A percentile compares a stretch with the other conserved stretches of the same genome.
phyloP scores from a whole-genome alignment of 2,113 vertebrate species.

The Pseudorhombus dupliciocellatus region DNA sequence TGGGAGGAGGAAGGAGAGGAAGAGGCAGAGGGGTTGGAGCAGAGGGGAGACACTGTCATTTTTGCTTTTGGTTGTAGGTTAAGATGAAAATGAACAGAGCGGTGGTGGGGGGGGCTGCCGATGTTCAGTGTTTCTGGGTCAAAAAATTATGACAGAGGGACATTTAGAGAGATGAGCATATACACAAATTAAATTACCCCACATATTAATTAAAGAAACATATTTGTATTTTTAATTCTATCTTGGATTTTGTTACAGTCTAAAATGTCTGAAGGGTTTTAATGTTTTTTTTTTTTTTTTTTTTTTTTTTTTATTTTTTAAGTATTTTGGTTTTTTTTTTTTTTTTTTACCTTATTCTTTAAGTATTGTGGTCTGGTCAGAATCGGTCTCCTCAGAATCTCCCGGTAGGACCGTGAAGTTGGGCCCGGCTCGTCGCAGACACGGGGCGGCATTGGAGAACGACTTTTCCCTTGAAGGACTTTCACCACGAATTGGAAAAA shows the following conservation, averaged over 20 bases:
- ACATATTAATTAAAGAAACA: not conserved
- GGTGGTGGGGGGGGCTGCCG: too few species aligned
- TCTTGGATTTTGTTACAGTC: not conserved
- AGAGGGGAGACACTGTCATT: not conserved
- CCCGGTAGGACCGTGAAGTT: conserved; percentile 47
- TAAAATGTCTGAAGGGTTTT: not conserved
- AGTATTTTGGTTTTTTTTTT: not conserved
- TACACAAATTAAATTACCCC: not conserved
- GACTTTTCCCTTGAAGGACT: not conserved
- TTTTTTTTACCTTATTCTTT: conserved; percentile 63
- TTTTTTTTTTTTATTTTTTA: not conserved
- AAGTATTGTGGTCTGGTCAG: conserved; percentile 44
- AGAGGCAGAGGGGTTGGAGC: conserved; percentile 20
- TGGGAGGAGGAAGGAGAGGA: conserved; percentile 24
- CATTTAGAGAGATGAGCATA: not conserved
- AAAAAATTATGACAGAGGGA: not conserved
- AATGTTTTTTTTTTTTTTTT: not conserved
- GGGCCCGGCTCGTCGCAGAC: conserved; percentile 11
- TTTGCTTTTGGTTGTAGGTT: not conserved
- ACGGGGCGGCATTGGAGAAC: conserved; percentile 34
- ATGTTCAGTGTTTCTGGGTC: not conserved
- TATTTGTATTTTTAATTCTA: too few species aligned
- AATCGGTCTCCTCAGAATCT: conserved; percentile 56
- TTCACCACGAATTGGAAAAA: conserved; percentile 17
- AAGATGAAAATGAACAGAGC: not conserved